Evolutionary conservation across 53 echinoderm and acorn worm species (phyloP), one percentile per base, ranked within the genome.

Genomic region (Antedon mediterranea): DNA sequence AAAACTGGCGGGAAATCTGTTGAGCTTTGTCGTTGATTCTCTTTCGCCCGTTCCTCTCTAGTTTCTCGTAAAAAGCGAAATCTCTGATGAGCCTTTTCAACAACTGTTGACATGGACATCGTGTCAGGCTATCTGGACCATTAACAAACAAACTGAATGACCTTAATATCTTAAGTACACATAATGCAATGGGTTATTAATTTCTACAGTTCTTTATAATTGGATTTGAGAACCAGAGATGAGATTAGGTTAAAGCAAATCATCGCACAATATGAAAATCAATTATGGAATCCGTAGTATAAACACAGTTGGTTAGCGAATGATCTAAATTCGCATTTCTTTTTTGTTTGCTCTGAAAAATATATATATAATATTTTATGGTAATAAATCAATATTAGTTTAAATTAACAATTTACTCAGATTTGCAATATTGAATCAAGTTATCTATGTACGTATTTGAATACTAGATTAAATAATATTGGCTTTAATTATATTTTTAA

Each of bases 1-100:
- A 76, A 76, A 28, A 76, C 76, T n/a, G 76, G 76, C 34, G 32
- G 76, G 57, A 57, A 57, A 57, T 57, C 57, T 3, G 57, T 57
- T 57, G 57, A 57, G 18, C 57, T 57, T 18, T 57, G 57, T 8
- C 20, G 57, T 57, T 57, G 2, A 3, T 57, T 23, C 23, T 57
- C 57, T 23, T 57, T 57, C 57, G 11, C 57, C 2, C 57, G 57
- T 57, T 15, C 57, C 2, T 8, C 57, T 57, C 57, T 57, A 8
- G 57, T 57, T 2, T 57, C 57, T 57, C 57, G 11, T 11, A 57
- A 26, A 57, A 57, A 57, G 3, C 7, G 57, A 57, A 57, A 57
- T 57, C 57, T 8, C 23, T 57, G 57, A 57, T 57, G 57, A 57
- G 57, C 57, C 57, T 57, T 8, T 57, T 57, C 9, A 11, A 57